Base-by-base conservation (phyloP, 2,113 vertebrate genomes). In the Typhlomys cinereus region DNA sequence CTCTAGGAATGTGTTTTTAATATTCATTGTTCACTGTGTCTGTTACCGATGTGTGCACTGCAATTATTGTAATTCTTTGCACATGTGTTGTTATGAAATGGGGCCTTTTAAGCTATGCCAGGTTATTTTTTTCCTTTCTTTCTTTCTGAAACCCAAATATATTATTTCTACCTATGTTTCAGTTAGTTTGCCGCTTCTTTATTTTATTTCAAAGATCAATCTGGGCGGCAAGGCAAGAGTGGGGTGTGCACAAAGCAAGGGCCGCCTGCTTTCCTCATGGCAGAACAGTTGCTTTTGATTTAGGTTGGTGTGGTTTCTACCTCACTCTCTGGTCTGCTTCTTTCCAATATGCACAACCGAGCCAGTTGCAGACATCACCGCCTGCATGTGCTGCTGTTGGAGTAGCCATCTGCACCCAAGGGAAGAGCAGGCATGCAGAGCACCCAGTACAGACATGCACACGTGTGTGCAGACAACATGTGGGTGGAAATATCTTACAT, bases 61-160 rank as follows among this genome's bases (percentile, higher is more conserved):
- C 95, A 97, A 98, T 97, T 98, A 97, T 83, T 97, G 69, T 98
- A 98, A 98, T 98, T 96, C 50, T 97, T 98, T 98, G 94, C 98
- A 98, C 92, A 98, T 98, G 98, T 98, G 94, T 95, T 97, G 93
- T 98, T 98, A 97, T 97, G 96, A 97, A 98, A 98, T 96, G 73
- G 91, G 61, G 83, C 91, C 97, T 98, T 98, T 98, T 96, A 98
- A 97, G 97, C 92, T 50, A 75, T 96, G 98, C 98, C 98, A 98
- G 92, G 1, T 88, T 86, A 94, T 81, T 96, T 96, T 95, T 44
- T 64, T 79, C 34, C 90, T 95, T 88, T 80, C 31, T 62, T 69
- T 14, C 96, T 90, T 70, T 85, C 94, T 96, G 94, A 93, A 97
- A 97, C 91, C 89, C 90, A 98, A 97, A 97, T 97, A 96, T 92